Percentiles rank a stretch among this genome's conserved stretches.
These are phyloP conservation scores for Drosophila mimetica DNA, from an alignment of 2,888 invertebrate species.

Conservation along the genomic window DNA sequence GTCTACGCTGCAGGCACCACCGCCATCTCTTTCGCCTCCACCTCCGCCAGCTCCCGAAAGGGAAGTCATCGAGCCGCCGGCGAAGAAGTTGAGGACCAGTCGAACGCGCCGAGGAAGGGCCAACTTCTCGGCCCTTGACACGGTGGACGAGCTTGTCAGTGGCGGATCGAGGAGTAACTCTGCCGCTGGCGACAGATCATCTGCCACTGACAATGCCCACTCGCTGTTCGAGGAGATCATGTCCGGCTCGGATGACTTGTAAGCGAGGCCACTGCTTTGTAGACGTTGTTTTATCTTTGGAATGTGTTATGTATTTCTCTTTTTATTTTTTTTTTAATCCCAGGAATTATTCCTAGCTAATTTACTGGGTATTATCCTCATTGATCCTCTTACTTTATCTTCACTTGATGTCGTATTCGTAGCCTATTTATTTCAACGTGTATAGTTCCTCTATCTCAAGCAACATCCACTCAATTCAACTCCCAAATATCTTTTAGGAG, in stretches of 20 bases:
- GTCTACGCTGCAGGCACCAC: not conserved
- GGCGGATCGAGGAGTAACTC: conserved; percentile 38
- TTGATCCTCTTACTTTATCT: conserved; percentile 7
- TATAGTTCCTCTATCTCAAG: conserved; percentile 13
- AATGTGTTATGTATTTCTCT: not conserved
- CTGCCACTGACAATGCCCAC: conserved; percentile 50
- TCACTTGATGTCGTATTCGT: conserved; percentile 1
- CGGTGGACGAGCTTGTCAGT: conserved; percentile 49
- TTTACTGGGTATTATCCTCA: not conserved
- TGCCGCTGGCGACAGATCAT: conserved; percentile 48
- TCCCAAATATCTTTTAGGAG: conserved; percentile 45
- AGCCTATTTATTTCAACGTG: conserved; percentile 6
- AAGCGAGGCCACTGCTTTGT: conserved; percentile 37
- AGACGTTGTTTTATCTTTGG: conserved; percentile 5
- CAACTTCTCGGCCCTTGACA: conserved; percentile 23
- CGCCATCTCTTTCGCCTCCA: conserved; percentile 1
- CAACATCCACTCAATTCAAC: conserved; percentile 17
- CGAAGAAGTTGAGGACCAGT: conserved; percentile 55
- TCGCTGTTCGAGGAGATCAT: conserved; percentile 60
- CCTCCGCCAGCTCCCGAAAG: conserved; percentile 3
- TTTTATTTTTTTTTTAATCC: conserved; percentile 7
- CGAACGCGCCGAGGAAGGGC: conserved; percentile 16
- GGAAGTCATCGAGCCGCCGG: conserved; percentile 11
- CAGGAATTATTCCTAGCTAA: conserved; percentile 1
- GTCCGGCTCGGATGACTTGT: conserved; percentile 59